These are phyloP conservation scores for Xiphorhynchus erythropygius DNA, from an alignment of 2,797 vertebrate genomes.

Conservation along the genomic window DNA sequence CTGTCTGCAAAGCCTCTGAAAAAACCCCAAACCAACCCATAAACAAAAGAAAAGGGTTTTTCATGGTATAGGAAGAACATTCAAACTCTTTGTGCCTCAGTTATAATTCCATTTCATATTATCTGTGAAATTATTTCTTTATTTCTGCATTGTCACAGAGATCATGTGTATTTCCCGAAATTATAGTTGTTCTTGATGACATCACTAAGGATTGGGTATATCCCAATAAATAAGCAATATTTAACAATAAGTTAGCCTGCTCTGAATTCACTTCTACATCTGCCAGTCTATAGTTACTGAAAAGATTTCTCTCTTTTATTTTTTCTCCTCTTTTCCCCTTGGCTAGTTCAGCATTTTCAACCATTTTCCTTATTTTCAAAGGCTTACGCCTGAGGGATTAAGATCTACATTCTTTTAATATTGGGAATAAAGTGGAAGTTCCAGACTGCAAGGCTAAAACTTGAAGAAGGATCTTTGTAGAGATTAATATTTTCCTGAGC, in stretches of 20 bases:
- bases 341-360: constrained; percentile 53
- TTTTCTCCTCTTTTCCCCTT: constrained; percentile 23
- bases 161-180: neutral
- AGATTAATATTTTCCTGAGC: constrained; percentile 77
- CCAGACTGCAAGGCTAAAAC: constrained; percentile 63
- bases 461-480: constrained; percentile 71
- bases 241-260: neutral
- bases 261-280: constrained; percentile 54
- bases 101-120: neutral
- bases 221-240: neutral
- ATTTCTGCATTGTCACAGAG: neutral
- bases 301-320: constrained; percentile 29
- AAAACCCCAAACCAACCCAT: neutral
- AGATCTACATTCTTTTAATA: constrained; percentile 66
- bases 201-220: neutral
- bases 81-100: neutral
- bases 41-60: neutral
- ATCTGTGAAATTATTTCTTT: neutral
- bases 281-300: constrained; percentile 34
- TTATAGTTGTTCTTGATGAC: neutral
- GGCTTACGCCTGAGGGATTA: constrained; percentile 50
- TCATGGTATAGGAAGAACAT: neutral
- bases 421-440: constrained; percentile 58
- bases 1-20: neutral
- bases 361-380: constrained; percentile 59